Base-by-base conservation (phyloP, 2,113 vertebrate species). In the Dendropsophus ebraccatus region DNA sequence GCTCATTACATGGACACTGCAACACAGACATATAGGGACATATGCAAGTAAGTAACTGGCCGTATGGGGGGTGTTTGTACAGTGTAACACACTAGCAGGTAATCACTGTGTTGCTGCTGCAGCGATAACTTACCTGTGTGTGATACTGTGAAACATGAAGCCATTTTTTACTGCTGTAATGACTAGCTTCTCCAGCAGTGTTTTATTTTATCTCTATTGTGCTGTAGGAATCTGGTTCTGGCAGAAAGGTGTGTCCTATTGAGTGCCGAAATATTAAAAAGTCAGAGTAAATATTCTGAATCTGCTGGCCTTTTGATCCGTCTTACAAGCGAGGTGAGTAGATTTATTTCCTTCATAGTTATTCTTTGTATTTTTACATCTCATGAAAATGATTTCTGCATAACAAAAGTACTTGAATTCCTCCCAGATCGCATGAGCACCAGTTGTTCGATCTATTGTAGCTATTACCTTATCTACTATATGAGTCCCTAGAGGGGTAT, bases 1-100 rank as follows among this genome's bases (percentile, higher is more conserved):
- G 94, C 97, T 47, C 98, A 99, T 90, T 99, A 99, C 83, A 99
- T 99, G 98, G 98, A 99, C 88, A 99, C 97, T 0, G 97, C 98
- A 17, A 96, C 99, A 89, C 98, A 99, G 92, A 99, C 96, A 0
- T 99, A 99, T 82, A 94, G 96, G 86, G 98, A 99, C 74, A 95
- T 96, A 88, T 99, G 97, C 98, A 99, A 96, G 98, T 99, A 96
- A 45, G 96, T 92, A 83, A 28, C 41, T 8, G 8, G 28, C 37
- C n/a, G 2, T 54, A 17, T 56, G 54, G 19, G 23, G 54, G 54
- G 17, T 19, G 5, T 52, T 50, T 81, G 8, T 41, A 5, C 8
- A 41, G 3, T 41, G 3, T 41, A 41, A 41, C n/a, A n/a, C n/a
- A n/a, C n/a, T 41, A 5, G 41, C 41, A 41, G 41, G 8, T 41